Evolutionary conservation across 2,888 invertebrate genomes (phyloP).

Genomic region (Lacanobia oleracea): DNA sequence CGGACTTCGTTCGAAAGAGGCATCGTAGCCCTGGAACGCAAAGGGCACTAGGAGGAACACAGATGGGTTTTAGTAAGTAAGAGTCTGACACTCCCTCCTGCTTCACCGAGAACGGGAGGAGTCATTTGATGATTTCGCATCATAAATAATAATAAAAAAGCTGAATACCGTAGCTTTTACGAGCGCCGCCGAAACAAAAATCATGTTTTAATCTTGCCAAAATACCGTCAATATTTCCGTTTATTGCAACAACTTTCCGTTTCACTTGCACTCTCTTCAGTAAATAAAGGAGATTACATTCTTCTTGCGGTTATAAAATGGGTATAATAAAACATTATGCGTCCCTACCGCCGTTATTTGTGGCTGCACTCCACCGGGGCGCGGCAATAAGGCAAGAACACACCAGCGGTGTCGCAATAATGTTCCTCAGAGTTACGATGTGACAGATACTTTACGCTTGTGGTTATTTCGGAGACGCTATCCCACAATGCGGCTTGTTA

Average conservation of each 20-base stretch:
- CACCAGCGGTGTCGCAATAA: conserved; percentile 73
- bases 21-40: too few species aligned
- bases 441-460: conserved; percentile 76
- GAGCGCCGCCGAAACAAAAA: conserved; percentile 2
- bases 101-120: too few species aligned
- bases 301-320: conserved; percentile 85
- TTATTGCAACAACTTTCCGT: conserved; percentile 75
- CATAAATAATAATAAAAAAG: too few species aligned
- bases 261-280: conserved; percentile 78
- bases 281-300: conserved; percentile 86
- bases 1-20: too few species aligned
- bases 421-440: conserved; percentile 73
- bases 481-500: conserved; percentile 67
- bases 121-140: too few species aligned
- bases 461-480: conserved; percentile 70
- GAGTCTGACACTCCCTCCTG: too few species aligned
- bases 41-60: too few species aligned
- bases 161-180: neutral
- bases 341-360: conserved; percentile 83
- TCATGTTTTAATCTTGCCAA: conserved; percentile 22
- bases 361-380: conserved; percentile 82
- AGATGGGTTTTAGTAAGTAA: too few species aligned
- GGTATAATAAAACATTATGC: conserved; percentile 87
- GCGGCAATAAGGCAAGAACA: conserved; percentile 79
- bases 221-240: conserved; percentile 69